Conservation (phyloP, 2,888 invertebrate genomes). For the Cantharis flavilabris region DNA sequence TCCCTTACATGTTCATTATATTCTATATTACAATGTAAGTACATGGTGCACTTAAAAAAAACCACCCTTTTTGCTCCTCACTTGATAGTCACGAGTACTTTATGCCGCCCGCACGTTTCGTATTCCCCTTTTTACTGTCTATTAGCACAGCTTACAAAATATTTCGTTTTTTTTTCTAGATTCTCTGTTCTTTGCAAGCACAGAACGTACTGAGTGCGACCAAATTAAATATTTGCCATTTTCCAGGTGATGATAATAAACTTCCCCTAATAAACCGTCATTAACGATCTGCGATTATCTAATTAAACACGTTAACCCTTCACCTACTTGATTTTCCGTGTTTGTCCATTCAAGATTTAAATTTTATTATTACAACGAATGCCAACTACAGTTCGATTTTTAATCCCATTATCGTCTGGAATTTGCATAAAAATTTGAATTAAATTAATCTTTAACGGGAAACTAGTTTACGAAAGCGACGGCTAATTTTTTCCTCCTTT, state of each 20-base stretch:
- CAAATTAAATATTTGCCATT: background rate
- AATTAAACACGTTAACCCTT: background rate
- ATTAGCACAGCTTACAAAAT: background rate
- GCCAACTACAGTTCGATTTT: background rate
- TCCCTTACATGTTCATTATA: background rate
- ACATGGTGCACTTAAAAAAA: background rate
- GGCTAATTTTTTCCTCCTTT: background rate
- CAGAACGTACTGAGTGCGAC: background rate
- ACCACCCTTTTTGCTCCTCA: background rate
- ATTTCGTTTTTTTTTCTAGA: background rate
- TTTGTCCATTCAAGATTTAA: background rate
- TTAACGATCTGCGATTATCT: background rate
- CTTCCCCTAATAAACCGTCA: background rate
- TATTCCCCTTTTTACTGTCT: background rate
- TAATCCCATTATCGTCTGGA: background rate
- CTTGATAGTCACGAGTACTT: background rate
- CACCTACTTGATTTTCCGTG: background rate
- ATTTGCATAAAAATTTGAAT: background rate
- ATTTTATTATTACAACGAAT: background rate
- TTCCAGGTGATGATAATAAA: background rate
- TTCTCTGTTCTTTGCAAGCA: background rate
- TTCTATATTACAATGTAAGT: background rate
- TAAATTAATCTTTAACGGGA: background rate
- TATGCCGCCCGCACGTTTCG: background rate
- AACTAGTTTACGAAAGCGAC: background rate